These are phyloP conservation scores for Cylas formicarius DNA, from an alignment of 1,140 invertebrate species.

Conservation along the genomic window DNA sequence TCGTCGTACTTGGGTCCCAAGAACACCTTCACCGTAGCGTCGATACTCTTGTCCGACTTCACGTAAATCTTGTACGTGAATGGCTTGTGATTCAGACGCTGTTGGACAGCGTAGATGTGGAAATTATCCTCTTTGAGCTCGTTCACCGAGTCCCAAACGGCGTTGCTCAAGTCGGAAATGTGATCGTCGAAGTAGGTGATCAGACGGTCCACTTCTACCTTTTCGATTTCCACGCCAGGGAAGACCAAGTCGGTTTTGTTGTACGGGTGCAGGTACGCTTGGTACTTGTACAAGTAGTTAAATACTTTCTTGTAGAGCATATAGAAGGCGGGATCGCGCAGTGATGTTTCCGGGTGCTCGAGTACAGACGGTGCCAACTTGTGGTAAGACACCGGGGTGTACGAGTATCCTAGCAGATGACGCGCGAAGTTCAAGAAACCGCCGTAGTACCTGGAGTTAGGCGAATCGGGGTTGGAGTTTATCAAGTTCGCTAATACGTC, in stretches of 20 bases:
- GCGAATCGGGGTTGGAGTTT: slow-evolving; percentile 46
- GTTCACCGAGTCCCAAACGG: slow-evolving; percentile 41
- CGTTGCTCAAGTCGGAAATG: slow-evolving; percentile 59
- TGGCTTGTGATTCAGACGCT: slow-evolving; percentile 53
- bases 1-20: slow-evolving; percentile 61
- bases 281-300: slow-evolving; percentile 41
- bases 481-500: slow-evolving; percentile 45
- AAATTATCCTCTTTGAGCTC: slow-evolving; percentile 27
- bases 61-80: slow-evolving; percentile 56
- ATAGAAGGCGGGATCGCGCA: slow-evolving; percentile 62
- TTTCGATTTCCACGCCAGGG: slow-evolving; percentile 55
- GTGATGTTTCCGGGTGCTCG: slow-evolving; percentile 49
- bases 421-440: slow-evolving; percentile 44
- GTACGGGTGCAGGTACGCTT: slow-evolving; percentile 47
- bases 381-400: slow-evolving; percentile 40
- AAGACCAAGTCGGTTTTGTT: slow-evolving; percentile 51
- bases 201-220: slow-evolving; percentile 54
- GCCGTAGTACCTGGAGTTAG: slow-evolving; percentile 51
- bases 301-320: slow-evolving; percentile 50
- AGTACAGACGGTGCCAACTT: slow-evolving; percentile 36
- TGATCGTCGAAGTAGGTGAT: slow-evolving; percentile 65
- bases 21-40: slow-evolving; percentile 57
- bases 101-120: slow-evolving; percentile 37
- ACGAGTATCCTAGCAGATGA: slow-evolving; percentile 37
- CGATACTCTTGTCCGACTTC: slow-evolving; percentile 47